Percentiles rank a stretch among this genome's conserved stretches.
These are phyloP conservation scores for Oreochromis grahami DNA, from an alignment of 2,797 vertebrate genomes.

Conservation along the genomic window DNA sequence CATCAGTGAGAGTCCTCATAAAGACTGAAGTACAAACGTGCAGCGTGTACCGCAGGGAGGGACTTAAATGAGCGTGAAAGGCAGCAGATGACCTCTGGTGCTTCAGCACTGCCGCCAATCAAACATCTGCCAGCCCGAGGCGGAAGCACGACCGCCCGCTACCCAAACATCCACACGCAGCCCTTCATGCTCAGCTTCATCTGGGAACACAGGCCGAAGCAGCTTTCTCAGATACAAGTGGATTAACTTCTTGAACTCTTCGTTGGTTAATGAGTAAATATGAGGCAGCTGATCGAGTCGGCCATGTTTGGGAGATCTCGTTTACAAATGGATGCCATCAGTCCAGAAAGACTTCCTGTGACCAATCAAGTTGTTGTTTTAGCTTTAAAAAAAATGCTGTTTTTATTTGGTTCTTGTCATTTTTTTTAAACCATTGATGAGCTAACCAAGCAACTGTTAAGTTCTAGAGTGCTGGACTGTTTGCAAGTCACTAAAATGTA, in stretches of 20 bases:
- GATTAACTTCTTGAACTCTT: neutral
- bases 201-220: neutral
- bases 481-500: too few species aligned
- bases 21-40: neutral
- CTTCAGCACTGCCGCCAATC: conserved; percentile 30
- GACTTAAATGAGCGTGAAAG: conserved; percentile 50
- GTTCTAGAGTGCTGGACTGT: too few species aligned
- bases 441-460: rapidly evolving
- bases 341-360: rapidly evolving
- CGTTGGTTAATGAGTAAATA: neutral
- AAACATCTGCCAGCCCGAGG: conserved; percentile 38
- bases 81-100: conserved; percentile 48
- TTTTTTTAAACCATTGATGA: neutral
- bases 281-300: neutral
- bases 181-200: conserved; percentile 13
- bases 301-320: neutral
- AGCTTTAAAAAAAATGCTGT: neutral
- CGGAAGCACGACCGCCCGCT: neutral
- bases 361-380: neutral
- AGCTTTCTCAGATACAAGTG: neutral
- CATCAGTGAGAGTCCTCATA: neutral
- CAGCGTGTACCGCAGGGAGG: neutral
- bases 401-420: neutral
- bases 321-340: neutral
- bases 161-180: neutral